phyloP scores from a whole-genome alignment of 2,113 vertebrate species.

The Heliornis fulica region DNA sequence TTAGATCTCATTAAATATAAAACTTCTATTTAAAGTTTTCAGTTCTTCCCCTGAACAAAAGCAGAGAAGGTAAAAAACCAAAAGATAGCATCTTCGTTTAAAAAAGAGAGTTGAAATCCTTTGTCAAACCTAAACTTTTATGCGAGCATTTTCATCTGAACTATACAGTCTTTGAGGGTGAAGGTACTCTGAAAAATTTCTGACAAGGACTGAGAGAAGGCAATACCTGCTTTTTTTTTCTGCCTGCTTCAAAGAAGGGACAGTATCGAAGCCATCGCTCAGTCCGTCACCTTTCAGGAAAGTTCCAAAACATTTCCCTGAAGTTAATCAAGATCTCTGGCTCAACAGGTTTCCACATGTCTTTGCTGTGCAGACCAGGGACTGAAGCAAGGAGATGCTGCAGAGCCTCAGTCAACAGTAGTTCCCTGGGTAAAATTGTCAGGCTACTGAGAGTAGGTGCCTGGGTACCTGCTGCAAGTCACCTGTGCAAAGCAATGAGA shows the following conservation, averaged over 20 bases:
- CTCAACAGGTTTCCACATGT: neutral
- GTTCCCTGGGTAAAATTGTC: neutral
- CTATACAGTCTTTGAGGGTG: neutral
- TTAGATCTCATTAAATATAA: neutral
- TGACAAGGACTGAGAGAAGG: neutral
- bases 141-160: neutral
- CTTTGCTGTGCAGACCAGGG: neutral
- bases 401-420: neutral
- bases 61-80: neutral
- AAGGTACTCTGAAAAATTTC: neutral
- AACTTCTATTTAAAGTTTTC: neutral
- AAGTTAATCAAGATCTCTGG: neutral
- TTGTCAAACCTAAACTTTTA: neutral
- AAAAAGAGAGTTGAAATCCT: neutral
- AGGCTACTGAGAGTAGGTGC: too few species aligned
- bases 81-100: neutral
- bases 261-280: neutral
- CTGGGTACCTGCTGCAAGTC: too few species aligned
- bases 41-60: neutral
- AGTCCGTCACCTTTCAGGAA: neutral
- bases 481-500: too few species aligned
- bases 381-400: neutral
- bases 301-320: neutral
- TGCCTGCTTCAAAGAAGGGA: neutral
- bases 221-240: neutral